Conservation (phyloP, 2,113 vertebrate genomes). For the Falco punctatus region DNA sequence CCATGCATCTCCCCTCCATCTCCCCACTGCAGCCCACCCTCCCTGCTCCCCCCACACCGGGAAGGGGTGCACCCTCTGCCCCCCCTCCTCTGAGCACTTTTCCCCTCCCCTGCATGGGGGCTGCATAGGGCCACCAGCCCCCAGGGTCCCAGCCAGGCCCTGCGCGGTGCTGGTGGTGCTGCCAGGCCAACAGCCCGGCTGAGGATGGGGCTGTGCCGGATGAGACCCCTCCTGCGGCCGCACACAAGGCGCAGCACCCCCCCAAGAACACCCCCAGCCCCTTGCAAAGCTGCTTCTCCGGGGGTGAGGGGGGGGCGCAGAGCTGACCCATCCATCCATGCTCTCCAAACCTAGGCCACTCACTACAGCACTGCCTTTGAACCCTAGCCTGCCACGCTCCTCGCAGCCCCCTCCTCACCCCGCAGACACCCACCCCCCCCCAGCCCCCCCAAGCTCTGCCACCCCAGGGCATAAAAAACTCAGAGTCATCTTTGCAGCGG, state of each 20-base stretch:
- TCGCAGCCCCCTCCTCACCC: neutral
- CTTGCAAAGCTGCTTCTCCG: neutral
- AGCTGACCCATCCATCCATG: neutral
- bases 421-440: neutral
- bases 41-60: fast-evolving
- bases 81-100: neutral
- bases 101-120: neutral
- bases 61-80: neutral
- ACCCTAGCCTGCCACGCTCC: neutral
- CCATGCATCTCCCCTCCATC: neutral
- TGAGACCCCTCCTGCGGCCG: neutral
- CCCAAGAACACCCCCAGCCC: neutral
- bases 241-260: neutral
- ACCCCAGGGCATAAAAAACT: neutral
- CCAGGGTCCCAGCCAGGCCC: neutral
- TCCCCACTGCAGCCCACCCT: neutral
- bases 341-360: neutral
- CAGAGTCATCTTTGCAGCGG: neutral
- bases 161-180: neutral
- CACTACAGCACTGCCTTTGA: fast-evolving
- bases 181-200: neutral
- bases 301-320: fast-evolving
- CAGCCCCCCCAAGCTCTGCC: too few species aligned
- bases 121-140: neutral
- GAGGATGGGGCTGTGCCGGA: neutral